phyloP scores from a whole-genome alignment of 2,888 invertebrate genomes.

The Camptogramma bilineatum region DNA sequence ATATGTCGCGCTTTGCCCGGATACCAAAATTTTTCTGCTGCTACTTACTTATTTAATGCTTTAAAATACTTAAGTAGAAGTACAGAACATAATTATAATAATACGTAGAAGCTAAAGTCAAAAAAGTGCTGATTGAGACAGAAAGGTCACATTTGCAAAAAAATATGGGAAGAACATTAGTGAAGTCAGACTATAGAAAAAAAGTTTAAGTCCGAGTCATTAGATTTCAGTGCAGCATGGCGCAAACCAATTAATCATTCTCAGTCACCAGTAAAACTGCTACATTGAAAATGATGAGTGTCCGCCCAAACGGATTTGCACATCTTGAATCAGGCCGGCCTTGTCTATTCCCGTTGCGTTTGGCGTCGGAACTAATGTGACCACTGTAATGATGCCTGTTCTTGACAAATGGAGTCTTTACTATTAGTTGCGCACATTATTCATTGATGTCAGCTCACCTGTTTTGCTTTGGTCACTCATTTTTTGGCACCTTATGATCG shows the following conservation, averaged over 20 bases:
- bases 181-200: too few relatives aligned
- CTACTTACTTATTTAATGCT: too few relatives aligned
- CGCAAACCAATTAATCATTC: constrained; percentile 3
- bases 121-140: too few relatives aligned
- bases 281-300: constrained; percentile 46
- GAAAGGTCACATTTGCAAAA: too few relatives aligned
- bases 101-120: too few relatives aligned
- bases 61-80: too few relatives aligned
- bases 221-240: background rate
- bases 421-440: constrained; percentile 38
- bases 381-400: constrained; percentile 54
- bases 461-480: constrained; percentile 12
- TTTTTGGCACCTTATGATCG: constrained; percentile 6
- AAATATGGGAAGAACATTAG: too few relatives aligned
- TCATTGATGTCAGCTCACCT: constrained; percentile 21
- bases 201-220: background rate
- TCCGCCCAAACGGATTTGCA: constrained; percentile 34
- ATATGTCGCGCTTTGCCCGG: too few relatives aligned
- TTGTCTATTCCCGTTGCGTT: constrained; percentile 58
- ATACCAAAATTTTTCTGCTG: too few relatives aligned
- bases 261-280: constrained; percentile 31
- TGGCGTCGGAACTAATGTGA: constrained; percentile 43
- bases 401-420: constrained; percentile 47
- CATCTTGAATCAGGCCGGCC: constrained; percentile 47
- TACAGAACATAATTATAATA: too few relatives aligned